Evolutionary conservation across 2,888 invertebrate genomes (phyloP), one percentile per base, ranked within the genome.

Genomic region (Tinea semifulvella): DNA sequence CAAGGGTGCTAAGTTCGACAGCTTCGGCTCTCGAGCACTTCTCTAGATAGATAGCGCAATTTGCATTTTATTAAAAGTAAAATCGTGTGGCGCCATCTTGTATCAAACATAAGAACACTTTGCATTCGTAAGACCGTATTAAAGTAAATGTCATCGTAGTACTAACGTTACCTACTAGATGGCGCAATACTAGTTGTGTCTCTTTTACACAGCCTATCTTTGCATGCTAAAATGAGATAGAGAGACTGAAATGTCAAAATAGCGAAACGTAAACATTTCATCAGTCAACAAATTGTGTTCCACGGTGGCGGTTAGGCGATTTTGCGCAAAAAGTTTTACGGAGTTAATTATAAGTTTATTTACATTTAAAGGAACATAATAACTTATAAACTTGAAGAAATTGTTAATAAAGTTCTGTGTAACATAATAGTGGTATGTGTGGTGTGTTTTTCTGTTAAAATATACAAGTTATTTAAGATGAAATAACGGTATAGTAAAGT

Each of bases 251-350:
- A 52, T 59, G 60, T 60, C 63, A 68, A 64, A 63, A 64, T 61
- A 69, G 64, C 64, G 54, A 63, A 62, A 64, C 58, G 64, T 71
- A 70, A 73, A 72, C 72, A 70, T 62, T 58, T 52, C 48, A 45
- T 65, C 66, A 74, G 71, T 73, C 61, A 63, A 14, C 57, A 54
- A 56, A 50, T 58, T 58, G 60, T 63, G 66, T 66, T 65, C 63
- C 63, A 62, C 54, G 52, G 65, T 58, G 68, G 62, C 50, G 61
- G 57, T 64, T 53, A 52, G 48, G 46, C 26, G 49, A 50, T 47
- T 47, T 49, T 44, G 47, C 47, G 50, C 51, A 50, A 46, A 28
- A 36, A 31, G 31, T 31, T 31, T 13, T 6, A 13, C 31, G 31
- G 6, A 31, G 31, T 31, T 31, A 14, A n/a, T 13, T 31, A n/a